Conservation (phyloP, 2,797 vertebrate genomes). For the Euthynnus affinis region DNA sequence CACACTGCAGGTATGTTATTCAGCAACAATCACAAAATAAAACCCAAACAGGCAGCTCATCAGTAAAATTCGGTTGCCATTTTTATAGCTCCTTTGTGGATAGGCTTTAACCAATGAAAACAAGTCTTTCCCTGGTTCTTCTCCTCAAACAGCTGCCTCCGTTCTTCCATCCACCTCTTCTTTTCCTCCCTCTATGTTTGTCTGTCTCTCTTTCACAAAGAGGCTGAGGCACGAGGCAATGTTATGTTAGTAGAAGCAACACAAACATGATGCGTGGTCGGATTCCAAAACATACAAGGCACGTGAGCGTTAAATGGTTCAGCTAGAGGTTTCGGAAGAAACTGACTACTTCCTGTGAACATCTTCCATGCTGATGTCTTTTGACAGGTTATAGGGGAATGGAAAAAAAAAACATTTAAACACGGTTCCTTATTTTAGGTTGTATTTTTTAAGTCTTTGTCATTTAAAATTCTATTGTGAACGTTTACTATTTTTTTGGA, state of each 20-base stretch:
- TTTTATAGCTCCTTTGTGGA: slow-evolving; percentile 42
- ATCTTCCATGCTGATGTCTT: background rate
- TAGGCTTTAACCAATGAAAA: slow-evolving; percentile 39
- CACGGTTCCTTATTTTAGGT: background rate
- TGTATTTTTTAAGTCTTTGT: slow-evolving; percentile 12
- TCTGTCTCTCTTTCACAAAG: slow-evolving; percentile 22
- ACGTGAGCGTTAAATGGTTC: slow-evolving; percentile 21
- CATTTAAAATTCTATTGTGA: background rate
- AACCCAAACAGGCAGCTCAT: slow-evolving; percentile 24
- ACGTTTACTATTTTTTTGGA: background rate
- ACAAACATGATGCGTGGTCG: slow-evolving; percentile 37
- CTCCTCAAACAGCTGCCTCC: slow-evolving; percentile 54
- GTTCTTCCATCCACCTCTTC: slow-evolving; percentile 10
- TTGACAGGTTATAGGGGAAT: too few relatives aligned
- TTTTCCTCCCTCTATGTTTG: slow-evolving; percentile 10
- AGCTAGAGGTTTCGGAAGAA: slow-evolving; percentile 18
- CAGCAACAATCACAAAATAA: slow-evolving; percentile 32
- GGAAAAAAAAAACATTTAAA: slow-evolving; percentile 29
- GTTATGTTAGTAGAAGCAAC: slow-evolving; percentile 30
- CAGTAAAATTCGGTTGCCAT: background rate
- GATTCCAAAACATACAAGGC: slow-evolving; percentile 30
- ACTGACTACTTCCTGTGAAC: background rate
- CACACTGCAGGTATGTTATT: slow-evolving; percentile 51
- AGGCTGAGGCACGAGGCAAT: slow-evolving; percentile 11
- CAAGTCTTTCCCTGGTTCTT: slow-evolving; percentile 47